Conservation (phyloP, 1,140 invertebrate species). For the Heterodera carotae region DNA sequence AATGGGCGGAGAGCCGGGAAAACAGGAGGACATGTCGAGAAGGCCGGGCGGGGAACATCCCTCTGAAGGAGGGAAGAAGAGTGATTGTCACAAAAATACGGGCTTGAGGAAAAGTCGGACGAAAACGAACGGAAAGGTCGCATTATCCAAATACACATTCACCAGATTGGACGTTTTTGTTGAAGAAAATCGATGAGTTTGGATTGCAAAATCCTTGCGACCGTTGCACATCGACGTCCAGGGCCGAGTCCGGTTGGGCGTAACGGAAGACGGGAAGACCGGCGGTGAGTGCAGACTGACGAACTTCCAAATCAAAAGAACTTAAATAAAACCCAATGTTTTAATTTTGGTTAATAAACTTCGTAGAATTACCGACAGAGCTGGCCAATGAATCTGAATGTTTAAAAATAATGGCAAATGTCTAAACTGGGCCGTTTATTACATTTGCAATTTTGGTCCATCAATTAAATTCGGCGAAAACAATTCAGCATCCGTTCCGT, state of each 20-base stretch:
- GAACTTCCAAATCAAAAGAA: slow-evolving; percentile 55
- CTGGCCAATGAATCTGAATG: slow-evolving; percentile 52
- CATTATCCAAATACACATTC: background rate
- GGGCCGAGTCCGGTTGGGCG: slow-evolving; percentile 41
- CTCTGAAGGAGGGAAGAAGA: slow-evolving; percentile 30
- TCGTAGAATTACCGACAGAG: slow-evolving; percentile 49
- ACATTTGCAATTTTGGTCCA: slow-evolving; percentile 37
- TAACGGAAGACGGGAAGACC: slow-evolving; percentile 53
- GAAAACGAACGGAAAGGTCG: too few relatives aligned
- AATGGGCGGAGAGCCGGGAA: slow-evolving; percentile 58
- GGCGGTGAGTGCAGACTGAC: slow-evolving; percentile 9
- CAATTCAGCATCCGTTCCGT: slow-evolving; percentile 62
- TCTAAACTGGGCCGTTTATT: background rate
- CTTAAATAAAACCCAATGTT: slow-evolving; percentile 37
- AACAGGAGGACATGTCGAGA: slow-evolving; percentile 55
- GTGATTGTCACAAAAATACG: background rate
- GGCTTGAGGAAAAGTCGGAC: too few relatives aligned
- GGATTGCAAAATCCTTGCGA: slow-evolving; percentile 59
- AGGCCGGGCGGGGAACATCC: slow-evolving; percentile 57
- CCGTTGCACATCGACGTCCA: slow-evolving; percentile 47
- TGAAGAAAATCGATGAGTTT: slow-evolving; percentile 52
- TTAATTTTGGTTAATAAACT: slow-evolving; percentile 1
- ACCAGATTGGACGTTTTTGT: slow-evolving; percentile 54
- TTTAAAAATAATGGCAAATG: background rate
- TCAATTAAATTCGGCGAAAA: slow-evolving; percentile 51